Percentiles rank a stretch among this genome's conserved stretches.
These are phyloP conservation scores for Gymnoscelis rufifasciata DNA, from an alignment of 2,888 invertebrate genomes.

Conservation along the genomic window DNA sequence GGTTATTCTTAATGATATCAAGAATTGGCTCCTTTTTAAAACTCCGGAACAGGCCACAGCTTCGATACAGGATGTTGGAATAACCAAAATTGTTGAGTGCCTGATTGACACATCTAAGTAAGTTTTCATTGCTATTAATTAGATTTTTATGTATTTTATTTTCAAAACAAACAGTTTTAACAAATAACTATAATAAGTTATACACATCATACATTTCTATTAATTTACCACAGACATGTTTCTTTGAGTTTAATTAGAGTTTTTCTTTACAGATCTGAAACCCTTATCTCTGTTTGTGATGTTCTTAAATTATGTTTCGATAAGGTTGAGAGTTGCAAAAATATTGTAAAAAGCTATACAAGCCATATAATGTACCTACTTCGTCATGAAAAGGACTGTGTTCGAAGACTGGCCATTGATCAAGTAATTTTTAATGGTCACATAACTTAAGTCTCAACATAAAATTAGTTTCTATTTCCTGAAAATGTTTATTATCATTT, in stretches of 20 bases:
- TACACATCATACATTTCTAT: too few species aligned
- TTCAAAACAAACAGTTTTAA: too few species aligned
- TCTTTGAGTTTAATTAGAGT: too few species aligned
- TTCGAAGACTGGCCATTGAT: conserved; percentile 81
- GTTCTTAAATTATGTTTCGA: conserved; percentile 62
- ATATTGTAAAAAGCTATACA: conserved; percentile 78
- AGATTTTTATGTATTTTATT: too few species aligned
- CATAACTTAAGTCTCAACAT: background rate
- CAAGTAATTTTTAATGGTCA: conserved; percentile 63
- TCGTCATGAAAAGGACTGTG: conserved; percentile 80
- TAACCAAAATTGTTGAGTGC: conserved; percentile 82
- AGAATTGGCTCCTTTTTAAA: conserved; percentile 52
- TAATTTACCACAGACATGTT: too few species aligned
- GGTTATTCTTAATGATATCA: conserved; percentile 56
- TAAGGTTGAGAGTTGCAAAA: conserved; percentile 79
- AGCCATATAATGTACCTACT: conserved; percentile 80
- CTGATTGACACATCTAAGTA: conserved; percentile 72
- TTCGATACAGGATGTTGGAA: conserved; percentile 60
- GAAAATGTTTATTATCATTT: too few species aligned
- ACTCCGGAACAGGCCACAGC: conserved; percentile 46
- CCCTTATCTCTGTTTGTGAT: conserved; percentile 36
- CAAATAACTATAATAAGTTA: too few species aligned
- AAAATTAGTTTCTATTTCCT: too few species aligned
- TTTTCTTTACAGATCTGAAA: conserved; percentile 28
- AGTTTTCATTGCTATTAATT: too few species aligned